Evolutionary conservation across 2,888 invertebrate genomes (phyloP).

Genomic region (Agonopterix arenella): DNA sequence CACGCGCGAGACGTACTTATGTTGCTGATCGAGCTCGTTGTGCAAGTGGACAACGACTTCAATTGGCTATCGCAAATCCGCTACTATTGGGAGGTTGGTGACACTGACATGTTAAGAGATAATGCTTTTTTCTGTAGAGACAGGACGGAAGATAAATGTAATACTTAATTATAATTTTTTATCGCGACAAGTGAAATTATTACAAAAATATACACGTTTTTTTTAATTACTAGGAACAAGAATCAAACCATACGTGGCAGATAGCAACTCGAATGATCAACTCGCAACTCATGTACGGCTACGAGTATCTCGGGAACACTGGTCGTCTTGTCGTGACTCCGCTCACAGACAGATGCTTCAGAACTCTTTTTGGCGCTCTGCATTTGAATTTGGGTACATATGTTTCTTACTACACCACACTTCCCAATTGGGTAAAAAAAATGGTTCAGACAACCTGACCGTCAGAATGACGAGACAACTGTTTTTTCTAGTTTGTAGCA

Average conservation of each 20-base stretch:
- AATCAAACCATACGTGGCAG: constrained; percentile 53
- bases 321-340: constrained; percentile 94
- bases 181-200: too few species aligned
- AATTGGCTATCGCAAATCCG: constrained; percentile 89
- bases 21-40: constrained; percentile 79
- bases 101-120: too few species aligned
- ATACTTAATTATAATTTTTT: too few species aligned
- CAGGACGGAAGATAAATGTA: too few species aligned
- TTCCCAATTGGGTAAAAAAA: too few species aligned
- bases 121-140: too few species aligned
- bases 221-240: constrained; percentile 55
- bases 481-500: too few species aligned
- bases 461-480: too few species aligned
- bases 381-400: constrained; percentile 86
- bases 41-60: constrained; percentile 87
- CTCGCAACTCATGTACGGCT: constrained; percentile 91
- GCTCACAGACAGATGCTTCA: constrained; percentile 93
- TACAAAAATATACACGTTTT: not conserved
- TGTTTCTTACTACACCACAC: too few species aligned
- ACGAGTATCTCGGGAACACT: constrained; percentile 96
- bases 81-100: constrained; percentile 87
- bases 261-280: constrained; percentile 92
- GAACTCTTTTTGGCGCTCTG: constrained; percentile 94
- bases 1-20: constrained; percentile 93
- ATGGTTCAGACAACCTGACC: too few species aligned